Percentiles rank a stretch among this genome's conserved stretches.
Conservation (phyloP, 2,113 vertebrate genomes). For the Sylvia atricapilla region DNA sequence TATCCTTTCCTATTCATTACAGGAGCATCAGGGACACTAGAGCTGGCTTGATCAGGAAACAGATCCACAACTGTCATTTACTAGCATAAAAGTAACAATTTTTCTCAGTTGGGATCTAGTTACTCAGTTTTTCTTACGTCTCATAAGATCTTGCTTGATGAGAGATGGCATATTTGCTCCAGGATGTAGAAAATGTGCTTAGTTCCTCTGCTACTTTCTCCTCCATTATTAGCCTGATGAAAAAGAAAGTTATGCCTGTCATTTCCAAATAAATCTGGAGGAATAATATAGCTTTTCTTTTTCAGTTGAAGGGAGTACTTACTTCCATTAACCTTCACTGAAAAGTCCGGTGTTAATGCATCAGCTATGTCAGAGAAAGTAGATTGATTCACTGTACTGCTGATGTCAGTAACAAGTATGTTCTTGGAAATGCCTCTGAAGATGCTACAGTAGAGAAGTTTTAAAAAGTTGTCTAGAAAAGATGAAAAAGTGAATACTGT, state of each 20-base stretch:
- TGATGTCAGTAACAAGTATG: background rate
- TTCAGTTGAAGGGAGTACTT: background rate
- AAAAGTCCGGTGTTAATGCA: background rate
- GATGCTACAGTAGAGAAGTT: background rate
- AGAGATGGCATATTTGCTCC: background rate
- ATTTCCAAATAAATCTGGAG: background rate
- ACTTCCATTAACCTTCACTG: background rate
- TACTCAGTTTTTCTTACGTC: background rate
- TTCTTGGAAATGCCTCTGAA: slow-evolving; percentile 2
- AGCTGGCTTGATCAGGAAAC: background rate
- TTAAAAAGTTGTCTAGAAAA: background rate
- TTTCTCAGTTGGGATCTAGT: background rate
- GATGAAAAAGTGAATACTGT: background rate
- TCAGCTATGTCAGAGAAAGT: background rate
- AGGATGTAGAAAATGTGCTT: background rate
- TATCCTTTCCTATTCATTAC: background rate
- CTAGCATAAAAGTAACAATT: background rate
- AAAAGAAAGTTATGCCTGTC: background rate
- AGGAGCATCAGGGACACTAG: background rate
- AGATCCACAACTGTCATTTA: background rate
- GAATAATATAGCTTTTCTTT: background rate
- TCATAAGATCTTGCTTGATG: background rate
- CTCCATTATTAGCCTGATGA: background rate
- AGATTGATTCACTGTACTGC: background rate
- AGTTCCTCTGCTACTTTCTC: background rate